Base-by-base conservation (phyloP, 2,797 vertebrate genomes). In the Pangasius djambal region DNA sequence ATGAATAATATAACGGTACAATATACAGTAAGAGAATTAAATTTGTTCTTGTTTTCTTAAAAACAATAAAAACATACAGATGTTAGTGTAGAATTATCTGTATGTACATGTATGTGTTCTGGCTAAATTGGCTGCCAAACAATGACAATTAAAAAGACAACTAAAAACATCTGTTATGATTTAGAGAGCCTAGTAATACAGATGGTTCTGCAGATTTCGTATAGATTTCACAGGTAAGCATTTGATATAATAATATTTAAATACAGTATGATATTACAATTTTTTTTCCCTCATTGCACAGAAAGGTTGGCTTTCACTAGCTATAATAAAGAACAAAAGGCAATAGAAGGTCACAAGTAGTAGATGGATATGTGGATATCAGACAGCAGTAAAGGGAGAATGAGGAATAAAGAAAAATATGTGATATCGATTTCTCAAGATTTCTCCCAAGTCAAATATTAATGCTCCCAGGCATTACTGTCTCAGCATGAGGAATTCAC, bases 281-380 rank as follows among this genome's bases (percentile, higher is more conserved):
- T 18, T 44, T 40, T 28, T 78, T 84, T 84, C 52, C 50, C 52
- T 18, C n/a, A 2, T 25, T 52, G n/a, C 40, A 67, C 59, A 84
- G 22, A 83, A 83, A 25, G 12, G 6, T 65, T 48, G 37, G 40
- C 83, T 84, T 67, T 84, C 16, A 52, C n/a, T 52, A 18, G 18
- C 12, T 34, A 25, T 37, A 72, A 85, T 85, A 85, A 85, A 70
- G 83, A 84, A 84, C 1, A 67, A 3, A 84, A n/a, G 44, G 59
- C 82, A 84, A 20, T 10, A 67, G 61, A 67, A 84, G 82, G 82
- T 84, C 61, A 65, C 7, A 50, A 18, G 82, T 48, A 37, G 12
- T 31, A 37, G 20, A 70, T 55, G 48, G 48, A 55, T 25, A 55
- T 37, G 31, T 70, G 83, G 48, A 65, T 83, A 44, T 63, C 34